These are phyloP conservation scores for Chauna torquata DNA, from an alignment of 2,113 vertebrate species.

Conservation along the genomic window DNA sequence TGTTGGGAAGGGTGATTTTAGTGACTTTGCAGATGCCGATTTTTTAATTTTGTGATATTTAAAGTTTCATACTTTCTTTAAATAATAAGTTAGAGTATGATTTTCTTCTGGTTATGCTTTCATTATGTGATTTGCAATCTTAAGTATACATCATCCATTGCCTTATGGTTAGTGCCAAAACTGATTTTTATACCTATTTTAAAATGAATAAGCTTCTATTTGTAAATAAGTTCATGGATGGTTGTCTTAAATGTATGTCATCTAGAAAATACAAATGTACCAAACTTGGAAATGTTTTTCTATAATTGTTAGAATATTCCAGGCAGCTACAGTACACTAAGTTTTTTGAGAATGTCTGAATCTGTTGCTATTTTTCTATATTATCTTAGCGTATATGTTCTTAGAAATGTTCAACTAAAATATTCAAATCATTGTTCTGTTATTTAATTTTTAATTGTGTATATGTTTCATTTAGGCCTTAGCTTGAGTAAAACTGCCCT, in stretches of 20 bases:
- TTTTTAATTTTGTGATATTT: neutral
- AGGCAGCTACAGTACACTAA: conserved; percentile 65
- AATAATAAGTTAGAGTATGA: conserved; percentile 19
- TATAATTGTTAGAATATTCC: conserved; percentile 70
- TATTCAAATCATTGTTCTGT: conserved; percentile 12
- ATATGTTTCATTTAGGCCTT: conserved; percentile 30
- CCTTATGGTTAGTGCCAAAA: conserved; percentile 74
- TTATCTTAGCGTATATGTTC: conserved; percentile 22
- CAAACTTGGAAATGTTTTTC: conserved; percentile 73
- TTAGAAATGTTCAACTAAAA: neutral
- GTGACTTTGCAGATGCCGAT: neutral
- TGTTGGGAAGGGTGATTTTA: neutral
- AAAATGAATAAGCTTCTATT: conserved; percentile 66
- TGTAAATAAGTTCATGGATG: conserved; percentile 72
- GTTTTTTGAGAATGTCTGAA: conserved; percentile 31
- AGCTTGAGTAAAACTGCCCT: conserved; percentile 18
- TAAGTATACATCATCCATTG: conserved; percentile 59
- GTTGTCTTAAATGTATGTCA: conserved; percentile 66
- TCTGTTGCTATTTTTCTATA: conserved; percentile 45
- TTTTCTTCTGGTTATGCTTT: conserved; percentile 62
- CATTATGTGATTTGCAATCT: conserved; percentile 60
- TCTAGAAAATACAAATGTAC: conserved; percentile 47
- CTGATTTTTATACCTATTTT: conserved; percentile 73
- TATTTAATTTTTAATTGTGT: conserved; percentile 42
- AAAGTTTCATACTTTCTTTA: neutral